Conservation (phyloP, 2,113 vertebrate species). For the Bos taurus region DNA sequence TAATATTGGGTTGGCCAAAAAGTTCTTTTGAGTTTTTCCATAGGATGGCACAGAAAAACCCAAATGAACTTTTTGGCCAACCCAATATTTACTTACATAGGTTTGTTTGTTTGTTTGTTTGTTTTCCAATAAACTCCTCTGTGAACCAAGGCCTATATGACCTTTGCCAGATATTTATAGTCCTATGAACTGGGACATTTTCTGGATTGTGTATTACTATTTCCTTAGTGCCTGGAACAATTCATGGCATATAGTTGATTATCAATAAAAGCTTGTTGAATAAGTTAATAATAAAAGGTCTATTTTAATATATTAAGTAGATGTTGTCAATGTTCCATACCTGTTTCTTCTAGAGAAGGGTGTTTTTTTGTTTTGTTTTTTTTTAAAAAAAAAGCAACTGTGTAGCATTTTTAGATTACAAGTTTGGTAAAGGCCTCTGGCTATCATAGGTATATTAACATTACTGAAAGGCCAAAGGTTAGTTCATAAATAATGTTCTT, state of each 20-base stretch:
- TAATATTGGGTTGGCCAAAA: not conserved
- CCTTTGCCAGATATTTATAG: not conserved
- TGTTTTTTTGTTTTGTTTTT: not conserved
- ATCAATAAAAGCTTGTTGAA: not conserved
- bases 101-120: not conserved
- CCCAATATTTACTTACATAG: not conserved
- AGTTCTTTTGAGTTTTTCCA: not conserved
- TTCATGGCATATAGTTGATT: not conserved
- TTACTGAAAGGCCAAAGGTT: not conserved
- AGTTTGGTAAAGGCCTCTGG: not conserved
- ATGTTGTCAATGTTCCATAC: not conserved
- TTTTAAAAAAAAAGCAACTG: not conserved
- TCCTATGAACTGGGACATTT: not conserved
- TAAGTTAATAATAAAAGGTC: not conserved
- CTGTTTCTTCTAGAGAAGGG: not conserved
- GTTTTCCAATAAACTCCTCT: not conserved
- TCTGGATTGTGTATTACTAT: not conserved
- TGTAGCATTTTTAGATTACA: not conserved
- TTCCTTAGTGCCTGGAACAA: not conserved
- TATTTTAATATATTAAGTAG: slow-evolving; percentile 14
- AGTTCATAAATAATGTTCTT: slow-evolving; percentile 18
- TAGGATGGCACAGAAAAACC: not conserved
- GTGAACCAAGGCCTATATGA: not conserved
- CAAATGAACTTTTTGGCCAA: not conserved
- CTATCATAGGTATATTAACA: not conserved